These are phyloP conservation scores for Melanotaenia duboulayi DNA, from an alignment of 2,113 vertebrate genomes.

Conservation along the genomic window DNA sequence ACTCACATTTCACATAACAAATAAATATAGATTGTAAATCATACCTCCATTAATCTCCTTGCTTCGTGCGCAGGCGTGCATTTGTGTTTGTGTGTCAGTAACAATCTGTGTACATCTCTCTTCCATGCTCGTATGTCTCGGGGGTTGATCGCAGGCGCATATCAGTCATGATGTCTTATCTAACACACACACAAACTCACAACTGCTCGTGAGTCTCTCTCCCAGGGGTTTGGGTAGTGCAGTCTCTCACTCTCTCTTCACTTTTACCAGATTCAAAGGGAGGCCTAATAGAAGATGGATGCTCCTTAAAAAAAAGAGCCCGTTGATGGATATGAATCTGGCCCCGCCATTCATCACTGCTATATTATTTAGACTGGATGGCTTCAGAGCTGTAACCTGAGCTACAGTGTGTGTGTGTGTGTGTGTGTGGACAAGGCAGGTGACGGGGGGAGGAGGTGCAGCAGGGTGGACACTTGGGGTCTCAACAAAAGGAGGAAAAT, in stretches of 20 bases:
- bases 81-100: slow-evolving; percentile 54
- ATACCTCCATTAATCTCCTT: slow-evolving; percentile 39
- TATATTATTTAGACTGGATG: slow-evolving; percentile 99
- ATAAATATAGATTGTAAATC: slow-evolving; percentile 53
- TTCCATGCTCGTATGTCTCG: slow-evolving; percentile 46
- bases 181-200: slow-evolving; percentile 32
- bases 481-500: slow-evolving; percentile 24
- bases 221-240: slow-evolving; percentile 87
- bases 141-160: slow-evolving; percentile 75
- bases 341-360: slow-evolving; percentile 98
- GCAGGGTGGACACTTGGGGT: slow-evolving; percentile 32
- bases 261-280: slow-evolving; percentile 92
- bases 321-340: slow-evolving; percentile 96
- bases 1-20: slow-evolving; percentile 56
- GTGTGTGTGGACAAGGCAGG: slow-evolving; percentile 42
- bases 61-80: slow-evolving; percentile 24
- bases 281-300: slow-evolving; percentile 97
- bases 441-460: slow-evolving; percentile 15
- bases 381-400: slow-evolving; percentile 98
- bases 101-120: slow-evolving; percentile 43
- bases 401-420: slow-evolving; percentile 71
- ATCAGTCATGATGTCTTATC: slow-evolving; percentile 85
- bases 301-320: slow-evolving; percentile 92
- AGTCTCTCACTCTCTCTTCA: slow-evolving; percentile 87
- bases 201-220: slow-evolving; percentile 58